These are phyloP conservation scores for Listronotus oregonensis DNA, from an alignment of 1,140 invertebrate species.

Conservation along the genomic window DNA sequence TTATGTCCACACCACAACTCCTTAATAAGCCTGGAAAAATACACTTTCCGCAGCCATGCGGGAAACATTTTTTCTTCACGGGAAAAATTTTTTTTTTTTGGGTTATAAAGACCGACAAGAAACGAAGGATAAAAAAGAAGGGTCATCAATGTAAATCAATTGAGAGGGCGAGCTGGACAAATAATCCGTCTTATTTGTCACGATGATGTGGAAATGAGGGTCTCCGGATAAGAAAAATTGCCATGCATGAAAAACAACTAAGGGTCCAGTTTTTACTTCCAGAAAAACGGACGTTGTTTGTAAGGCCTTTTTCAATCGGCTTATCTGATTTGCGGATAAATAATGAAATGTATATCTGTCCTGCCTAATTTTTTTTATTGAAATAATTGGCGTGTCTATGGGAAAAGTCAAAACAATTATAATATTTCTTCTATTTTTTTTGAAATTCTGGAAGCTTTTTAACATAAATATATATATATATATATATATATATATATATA, in stretches of 20 bases:
- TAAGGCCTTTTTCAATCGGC: too few species aligned
- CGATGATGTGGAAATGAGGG: slow-evolving; percentile 48
- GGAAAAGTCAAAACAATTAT: background rate
- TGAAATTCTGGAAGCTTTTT: background rate
- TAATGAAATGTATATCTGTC: too few species aligned
- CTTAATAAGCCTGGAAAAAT: too few species aligned
- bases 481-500: slow-evolving; percentile 8
- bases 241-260: slow-evolving; percentile 26
- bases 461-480: slow-evolving; percentile 1
- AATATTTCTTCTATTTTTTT: background rate
- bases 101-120: too few species aligned
- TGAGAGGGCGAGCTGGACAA: slow-evolving; percentile 44
- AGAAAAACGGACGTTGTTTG: too few species aligned
- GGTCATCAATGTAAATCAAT: slow-evolving; percentile 50
- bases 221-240: slow-evolving; percentile 46
- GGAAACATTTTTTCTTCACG: too few species aligned
- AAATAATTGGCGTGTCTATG: too few species aligned
- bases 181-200: slow-evolving; percentile 50
- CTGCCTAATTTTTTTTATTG: too few species aligned
- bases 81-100: too few species aligned
- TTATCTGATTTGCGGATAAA: too few species aligned
- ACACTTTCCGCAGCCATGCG: too few species aligned
- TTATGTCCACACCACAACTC: too few species aligned
- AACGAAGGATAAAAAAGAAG: slow-evolving; percentile 30
- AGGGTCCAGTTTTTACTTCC: slow-evolving; percentile 9